Percentiles rank a stretch among this genome's conserved stretches.
These are phyloP conservation scores for Cheilosia scutellata DNA, from an alignment of 2,888 invertebrate genomes.

Conservation along the genomic window DNA sequence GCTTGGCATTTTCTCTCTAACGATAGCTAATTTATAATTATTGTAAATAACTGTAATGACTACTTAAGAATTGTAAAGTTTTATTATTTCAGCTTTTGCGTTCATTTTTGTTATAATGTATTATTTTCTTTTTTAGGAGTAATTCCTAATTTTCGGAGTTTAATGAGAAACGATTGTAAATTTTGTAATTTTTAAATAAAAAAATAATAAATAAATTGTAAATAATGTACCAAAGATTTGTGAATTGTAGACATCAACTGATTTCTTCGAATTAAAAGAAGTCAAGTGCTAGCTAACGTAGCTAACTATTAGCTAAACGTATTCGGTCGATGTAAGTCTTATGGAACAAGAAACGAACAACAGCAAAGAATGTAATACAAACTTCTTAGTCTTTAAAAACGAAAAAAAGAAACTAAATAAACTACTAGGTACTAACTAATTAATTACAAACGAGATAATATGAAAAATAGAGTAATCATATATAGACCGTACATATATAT, in stretches of 20 bases:
- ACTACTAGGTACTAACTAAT: constrained; percentile 66
- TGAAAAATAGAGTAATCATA: constrained; percentile 54
- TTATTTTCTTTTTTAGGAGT: constrained; percentile 4
- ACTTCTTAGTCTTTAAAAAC: constrained; percentile 52
- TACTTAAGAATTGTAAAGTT: constrained; percentile 49
- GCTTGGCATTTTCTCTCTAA: constrained; percentile 11
- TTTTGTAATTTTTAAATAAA: constrained; percentile 54
- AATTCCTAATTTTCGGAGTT: constrained; percentile 27
- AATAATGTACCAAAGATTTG: constrained; percentile 73
- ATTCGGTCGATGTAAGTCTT: constrained; percentile 9
- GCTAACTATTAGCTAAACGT: neutral
- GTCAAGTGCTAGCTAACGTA: constrained; percentile 23
- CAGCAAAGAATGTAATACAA: constrained; percentile 39
- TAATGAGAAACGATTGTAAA: constrained; percentile 43
- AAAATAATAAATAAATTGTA: constrained; percentile 50
- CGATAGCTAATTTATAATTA: constrained; percentile 62
- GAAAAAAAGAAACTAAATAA: constrained; percentile 28
- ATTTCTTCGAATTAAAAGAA: constrained; percentile 4
- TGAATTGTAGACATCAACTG: constrained; percentile 43
- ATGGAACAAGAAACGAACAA: constrained; percentile 25
- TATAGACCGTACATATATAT: constrained; percentile 48
- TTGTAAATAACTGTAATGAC: constrained; percentile 61
- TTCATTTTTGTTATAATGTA: neutral
- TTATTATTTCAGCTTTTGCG: constrained; percentile 8
- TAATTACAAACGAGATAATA: no score